Evolutionary conservation across 2,888 invertebrate species (phyloP).

Genomic region (Xestia sexstrigata): DNA sequence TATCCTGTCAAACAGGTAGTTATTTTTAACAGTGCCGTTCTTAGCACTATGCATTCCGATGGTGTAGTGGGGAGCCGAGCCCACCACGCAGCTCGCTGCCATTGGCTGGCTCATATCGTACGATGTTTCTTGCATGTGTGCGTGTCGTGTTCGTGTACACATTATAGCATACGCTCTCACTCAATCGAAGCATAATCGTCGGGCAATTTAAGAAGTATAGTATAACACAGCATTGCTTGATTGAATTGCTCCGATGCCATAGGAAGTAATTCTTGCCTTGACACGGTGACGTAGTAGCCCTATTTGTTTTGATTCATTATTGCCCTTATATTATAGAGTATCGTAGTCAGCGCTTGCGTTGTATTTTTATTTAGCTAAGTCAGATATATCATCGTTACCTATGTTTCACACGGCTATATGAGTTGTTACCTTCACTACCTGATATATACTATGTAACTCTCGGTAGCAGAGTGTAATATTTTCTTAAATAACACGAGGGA

Average conservation of each 20-base stretch:
- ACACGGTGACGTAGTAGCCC: conserved; percentile 75
- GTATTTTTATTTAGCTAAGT: conserved; percentile 57
- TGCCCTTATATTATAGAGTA: conserved; percentile 63
- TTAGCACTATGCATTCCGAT: conserved; percentile 86
- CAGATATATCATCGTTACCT: conserved; percentile 34
- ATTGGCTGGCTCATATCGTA: conserved; percentile 88
- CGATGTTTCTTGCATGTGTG: conserved; percentile 84
- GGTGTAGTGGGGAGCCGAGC: conserved; percentile 88
- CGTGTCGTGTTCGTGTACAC: conserved; percentile 72
- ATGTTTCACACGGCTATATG: conserved; percentile 55
- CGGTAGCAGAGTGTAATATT: conserved; percentile 12
- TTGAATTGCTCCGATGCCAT: conserved; percentile 86
- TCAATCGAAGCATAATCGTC: conserved; percentile 83
- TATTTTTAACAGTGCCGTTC: conserved; percentile 89
- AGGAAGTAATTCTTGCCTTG: conserved; percentile 84
- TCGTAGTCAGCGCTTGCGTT: conserved; percentile 43
- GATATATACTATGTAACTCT: conserved; percentile 16
- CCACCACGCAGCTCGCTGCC: conserved; percentile 80
- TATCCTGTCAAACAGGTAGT: conserved; percentile 85
- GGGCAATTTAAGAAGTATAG: conserved; percentile 83
- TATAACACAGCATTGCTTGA: conserved; percentile 76
- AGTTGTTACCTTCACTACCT: conserved; percentile 39
- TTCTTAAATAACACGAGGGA: conserved; percentile 4
- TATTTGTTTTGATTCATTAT: conserved; percentile 76
- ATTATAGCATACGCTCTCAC: conserved; percentile 77